Conservation (phyloP, 2,113 vertebrate genomes). For the Caranx melampygus region DNA sequence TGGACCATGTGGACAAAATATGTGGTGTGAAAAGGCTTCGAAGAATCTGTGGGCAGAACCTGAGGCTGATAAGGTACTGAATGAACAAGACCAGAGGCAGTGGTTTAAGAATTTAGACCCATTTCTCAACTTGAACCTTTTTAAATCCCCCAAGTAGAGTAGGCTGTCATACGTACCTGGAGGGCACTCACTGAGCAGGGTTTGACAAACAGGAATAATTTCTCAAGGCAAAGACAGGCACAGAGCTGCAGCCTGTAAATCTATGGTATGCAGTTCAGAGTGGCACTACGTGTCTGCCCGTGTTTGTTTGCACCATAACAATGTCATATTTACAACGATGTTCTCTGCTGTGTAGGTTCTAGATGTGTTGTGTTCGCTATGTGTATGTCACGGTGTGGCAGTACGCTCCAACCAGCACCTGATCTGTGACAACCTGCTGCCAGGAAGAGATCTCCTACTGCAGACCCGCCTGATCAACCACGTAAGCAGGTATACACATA, state of each 20-base stretch:
- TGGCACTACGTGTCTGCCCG: not conserved
- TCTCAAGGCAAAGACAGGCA: too few relatives aligned
- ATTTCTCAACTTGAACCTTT: not conserved
- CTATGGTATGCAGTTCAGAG: not conserved
- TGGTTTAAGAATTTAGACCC: not conserved
- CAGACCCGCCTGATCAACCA: slow-evolving; percentile 96
- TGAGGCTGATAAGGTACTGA: not conserved
- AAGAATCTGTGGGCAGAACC: not conserved
- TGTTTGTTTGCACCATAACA: not conserved
- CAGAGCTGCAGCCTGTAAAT: not conserved
- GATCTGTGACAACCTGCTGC: slow-evolving; percentile 96
- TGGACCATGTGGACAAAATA: too few relatives aligned
- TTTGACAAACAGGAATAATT: not conserved
- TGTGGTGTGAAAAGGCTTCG: not conserved
- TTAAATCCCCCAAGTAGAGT: not conserved
- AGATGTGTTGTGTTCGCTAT: slow-evolving; percentile 95
- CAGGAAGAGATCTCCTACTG: slow-evolving; percentile 92
- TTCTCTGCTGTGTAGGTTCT: slow-evolving; percentile 86
- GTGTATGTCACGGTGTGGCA: slow-evolving; percentile 96
- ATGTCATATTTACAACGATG: not conserved
- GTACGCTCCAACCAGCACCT: slow-evolving; percentile 96
- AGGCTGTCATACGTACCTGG: not conserved
- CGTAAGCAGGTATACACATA: slow-evolving; percentile 89
- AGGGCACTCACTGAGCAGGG: not conserved
- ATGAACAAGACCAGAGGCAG: not conserved